Evolutionary conservation across 2,113 vertebrate genomes (phyloP).

Genomic region (Suricata suricatta): DNA sequence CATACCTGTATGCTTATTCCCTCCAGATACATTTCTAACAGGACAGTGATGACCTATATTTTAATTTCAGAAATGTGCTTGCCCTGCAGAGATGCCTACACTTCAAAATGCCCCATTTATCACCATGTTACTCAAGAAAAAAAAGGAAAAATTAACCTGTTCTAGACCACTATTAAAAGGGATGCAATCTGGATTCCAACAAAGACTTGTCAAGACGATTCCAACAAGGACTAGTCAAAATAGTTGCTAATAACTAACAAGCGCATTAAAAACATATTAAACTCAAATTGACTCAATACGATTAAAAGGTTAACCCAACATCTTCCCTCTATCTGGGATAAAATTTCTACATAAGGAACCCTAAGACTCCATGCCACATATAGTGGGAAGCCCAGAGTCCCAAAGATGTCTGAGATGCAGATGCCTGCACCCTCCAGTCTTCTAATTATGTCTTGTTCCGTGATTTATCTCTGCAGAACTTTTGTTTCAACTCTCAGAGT

Average conservation of each 20-base stretch:
- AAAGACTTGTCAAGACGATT: not conserved
- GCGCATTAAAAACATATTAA: not conserved
- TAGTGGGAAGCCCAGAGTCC: not conserved
- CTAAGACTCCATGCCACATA: not conserved
- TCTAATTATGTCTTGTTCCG: not conserved
- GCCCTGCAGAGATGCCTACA: not conserved
- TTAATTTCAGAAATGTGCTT: not conserved
- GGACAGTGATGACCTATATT: not conserved
- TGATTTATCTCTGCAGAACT: not conserved
- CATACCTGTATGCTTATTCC: not conserved
- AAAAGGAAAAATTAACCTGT: not conserved
- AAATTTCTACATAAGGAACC: slow-evolving; percentile 9
- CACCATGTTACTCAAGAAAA: not conserved
- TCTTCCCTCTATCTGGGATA: not conserved
- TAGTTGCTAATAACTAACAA: not conserved
- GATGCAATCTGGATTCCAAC: not conserved
- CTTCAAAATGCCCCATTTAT: not conserved
- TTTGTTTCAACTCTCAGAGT: not conserved
- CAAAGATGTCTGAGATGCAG: not conserved
- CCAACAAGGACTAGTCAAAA: not conserved
- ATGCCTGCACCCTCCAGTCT: not conserved
- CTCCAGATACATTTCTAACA: not conserved
- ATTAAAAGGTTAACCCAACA: not conserved
- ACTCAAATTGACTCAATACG: not conserved
- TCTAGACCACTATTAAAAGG: not conserved